A percentile compares a stretch with the other conserved stretches of the same genome.
Conservation (phyloP, 2,888 invertebrate species). For the Incurvaria masculella region DNA sequence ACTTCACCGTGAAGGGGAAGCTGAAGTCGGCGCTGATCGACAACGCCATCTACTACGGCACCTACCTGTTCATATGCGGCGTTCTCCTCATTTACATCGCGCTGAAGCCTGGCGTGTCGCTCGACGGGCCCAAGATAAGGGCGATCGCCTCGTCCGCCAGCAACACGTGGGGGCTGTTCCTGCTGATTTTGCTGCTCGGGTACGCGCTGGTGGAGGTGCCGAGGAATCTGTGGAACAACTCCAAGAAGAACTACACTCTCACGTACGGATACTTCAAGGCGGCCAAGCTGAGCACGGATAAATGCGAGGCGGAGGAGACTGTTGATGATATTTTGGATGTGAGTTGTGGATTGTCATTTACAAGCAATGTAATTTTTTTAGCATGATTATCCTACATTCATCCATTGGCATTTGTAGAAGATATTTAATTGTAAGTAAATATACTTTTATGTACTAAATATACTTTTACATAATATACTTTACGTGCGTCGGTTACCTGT, state of each 20-base stretch:
- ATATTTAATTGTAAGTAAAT: background rate
- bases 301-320: conserved; percentile 95
- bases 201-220: conserved; percentile 97
- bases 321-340: conserved; percentile 95
- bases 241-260: conserved; percentile 80
- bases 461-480: too few relatives aligned
- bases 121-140: conserved; percentile 92
- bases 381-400: background rate
- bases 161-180: conserved; percentile 98
- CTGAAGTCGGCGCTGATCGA: conserved; percentile 92
- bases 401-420: background rate
- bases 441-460: too few relatives aligned
- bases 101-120: conserved; percentile 78
- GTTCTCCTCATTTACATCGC: conserved; percentile 93
- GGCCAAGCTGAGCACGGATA: conserved; percentile 91
- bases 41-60: conserved; percentile 97
- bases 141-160: conserved; percentile 97
- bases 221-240: conserved; percentile 86
- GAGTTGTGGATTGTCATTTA: conserved; percentile 19
- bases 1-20: conserved; percentile 93
- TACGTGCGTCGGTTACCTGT: too few relatives aligned
- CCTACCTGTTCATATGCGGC: conserved; percentile 92
- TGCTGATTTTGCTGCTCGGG: conserved; percentile 85
- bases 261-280: conserved; percentile 90
- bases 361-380: background rate